A percentile compares a stretch with the other conserved stretches of the same genome.
phyloP scores from a whole-genome alignment of 2,797 vertebrate species.

The Acanthurus lineatus region DNA sequence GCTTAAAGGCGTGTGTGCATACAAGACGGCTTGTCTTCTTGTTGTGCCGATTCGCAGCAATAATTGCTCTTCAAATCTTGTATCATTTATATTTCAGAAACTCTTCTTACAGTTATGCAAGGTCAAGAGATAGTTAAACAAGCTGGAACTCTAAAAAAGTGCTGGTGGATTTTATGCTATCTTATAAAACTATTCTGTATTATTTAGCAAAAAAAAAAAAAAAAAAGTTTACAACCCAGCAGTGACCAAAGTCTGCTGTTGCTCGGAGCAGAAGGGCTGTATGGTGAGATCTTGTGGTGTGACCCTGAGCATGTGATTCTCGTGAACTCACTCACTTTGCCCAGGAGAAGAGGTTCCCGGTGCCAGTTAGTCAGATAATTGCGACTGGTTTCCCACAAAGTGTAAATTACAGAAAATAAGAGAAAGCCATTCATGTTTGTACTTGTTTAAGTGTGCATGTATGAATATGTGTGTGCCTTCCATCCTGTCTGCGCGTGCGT shows the following conservation, averaged over 20 bases:
- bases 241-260: neutral
- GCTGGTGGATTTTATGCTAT: constrained; percentile 4
- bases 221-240: neutral
- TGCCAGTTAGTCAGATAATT: constrained; percentile 46
- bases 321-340: constrained; percentile 52
- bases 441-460: constrained; percentile 46
- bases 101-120: constrained; percentile 18
- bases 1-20: constrained; percentile 26
- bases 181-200: neutral
- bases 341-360: constrained; percentile 34
- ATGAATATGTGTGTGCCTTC: constrained; percentile 38
- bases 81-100: constrained; percentile 35
- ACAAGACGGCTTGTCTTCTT: neutral
- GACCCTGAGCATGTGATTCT: constrained; percentile 64
- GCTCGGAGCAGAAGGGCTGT: neutral
- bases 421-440: constrained; percentile 47
- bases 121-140: constrained; percentile 20
- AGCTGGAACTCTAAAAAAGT: constrained; percentile 8
- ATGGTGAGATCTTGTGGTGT: constrained; percentile 3
- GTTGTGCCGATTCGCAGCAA: constrained; percentile 26
- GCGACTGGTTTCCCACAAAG: constrained; percentile 49
- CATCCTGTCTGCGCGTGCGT: constrained; percentile 15
- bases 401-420: constrained; percentile 59
- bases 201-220: neutral
- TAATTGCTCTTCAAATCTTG: neutral